Percentiles rank a stretch among this genome's conserved stretches.
Evolutionary conservation across 2,888 invertebrate species (phyloP).

Genomic region (Noctuana brunneofusca): DNA sequence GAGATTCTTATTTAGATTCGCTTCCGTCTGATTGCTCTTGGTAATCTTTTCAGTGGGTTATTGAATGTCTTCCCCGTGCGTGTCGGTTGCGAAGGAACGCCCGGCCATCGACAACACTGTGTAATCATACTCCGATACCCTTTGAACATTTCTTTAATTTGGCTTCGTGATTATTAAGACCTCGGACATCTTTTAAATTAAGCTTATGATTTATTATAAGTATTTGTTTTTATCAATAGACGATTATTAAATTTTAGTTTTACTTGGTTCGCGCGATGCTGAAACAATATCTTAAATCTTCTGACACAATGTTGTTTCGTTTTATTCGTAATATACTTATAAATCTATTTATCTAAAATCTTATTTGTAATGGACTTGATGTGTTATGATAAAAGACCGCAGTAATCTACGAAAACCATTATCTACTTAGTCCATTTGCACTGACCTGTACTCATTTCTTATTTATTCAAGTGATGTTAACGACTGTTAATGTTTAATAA

Average conservation of each 20-base stretch:
- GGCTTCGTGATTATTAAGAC: background rate
- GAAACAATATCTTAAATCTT: too few relatives aligned
- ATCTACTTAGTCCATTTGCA: background rate
- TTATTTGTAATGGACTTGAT: background rate
- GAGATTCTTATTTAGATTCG: constrained; percentile 84
- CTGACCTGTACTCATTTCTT: background rate
- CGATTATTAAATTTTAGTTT: too few relatives aligned
- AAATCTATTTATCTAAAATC: too few relatives aligned
- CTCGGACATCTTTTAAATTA: too few relatives aligned
- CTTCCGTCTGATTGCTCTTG: constrained; percentile 83
- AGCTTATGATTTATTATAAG: too few relatives aligned
- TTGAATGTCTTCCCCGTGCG: constrained; percentile 81
- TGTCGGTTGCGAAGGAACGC: constrained; percentile 65
- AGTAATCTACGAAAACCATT: background rate
- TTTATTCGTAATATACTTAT: too few relatives aligned
- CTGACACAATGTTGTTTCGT: too few relatives aligned
- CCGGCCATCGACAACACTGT: constrained; percentile 53
- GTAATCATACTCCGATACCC: constrained; percentile 60
- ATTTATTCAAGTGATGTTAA: background rate
- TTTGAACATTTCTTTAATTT: constrained; percentile 45
- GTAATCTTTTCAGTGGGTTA: constrained; percentile 83
- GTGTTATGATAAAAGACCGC: too few relatives aligned
- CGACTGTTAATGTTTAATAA: background rate
- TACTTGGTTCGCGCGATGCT: too few relatives aligned
- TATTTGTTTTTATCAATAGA: too few relatives aligned